Conservation (phyloP, 2,797 vertebrate genomes). For the Heliangelus exortis region DNA sequence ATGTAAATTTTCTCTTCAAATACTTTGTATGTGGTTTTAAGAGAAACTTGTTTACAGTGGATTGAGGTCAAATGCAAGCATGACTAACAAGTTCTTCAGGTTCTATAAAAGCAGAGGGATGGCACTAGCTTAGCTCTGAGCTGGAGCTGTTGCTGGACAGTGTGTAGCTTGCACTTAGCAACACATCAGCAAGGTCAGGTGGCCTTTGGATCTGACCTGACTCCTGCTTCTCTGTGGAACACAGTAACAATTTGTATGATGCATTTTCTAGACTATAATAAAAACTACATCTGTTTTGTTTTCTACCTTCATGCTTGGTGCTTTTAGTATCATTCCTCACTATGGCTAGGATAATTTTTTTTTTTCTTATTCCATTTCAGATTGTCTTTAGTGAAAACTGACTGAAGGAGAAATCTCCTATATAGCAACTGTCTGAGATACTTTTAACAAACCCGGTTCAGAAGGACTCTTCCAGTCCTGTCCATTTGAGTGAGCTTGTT, state of each 20-base stretch:
- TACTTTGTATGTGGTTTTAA: neutral
- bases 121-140: neutral
- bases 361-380: neutral
- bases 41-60: neutral
- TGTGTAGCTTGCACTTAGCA: neutral
- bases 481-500: neutral
- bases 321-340: too few species aligned
- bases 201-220: neutral
- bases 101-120: neutral
- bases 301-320: neutral
- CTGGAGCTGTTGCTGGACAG: neutral
- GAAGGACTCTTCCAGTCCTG: neutral
- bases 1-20: neutral
- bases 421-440: neutral
- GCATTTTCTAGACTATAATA: neutral
- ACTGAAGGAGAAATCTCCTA: neutral
- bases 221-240: neutral
- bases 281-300: neutral
- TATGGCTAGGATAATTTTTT: neutral
- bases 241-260: neutral
- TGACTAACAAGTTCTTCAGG: neutral
- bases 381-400: neutral
- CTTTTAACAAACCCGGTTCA: neutral
- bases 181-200: fast-evolving
- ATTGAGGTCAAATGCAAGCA: neutral